Percentiles rank a stretch among this genome's conserved stretches.
Conservation (phyloP, 2,888 invertebrate genomes). For the Holacanthella duospinosa region DNA sequence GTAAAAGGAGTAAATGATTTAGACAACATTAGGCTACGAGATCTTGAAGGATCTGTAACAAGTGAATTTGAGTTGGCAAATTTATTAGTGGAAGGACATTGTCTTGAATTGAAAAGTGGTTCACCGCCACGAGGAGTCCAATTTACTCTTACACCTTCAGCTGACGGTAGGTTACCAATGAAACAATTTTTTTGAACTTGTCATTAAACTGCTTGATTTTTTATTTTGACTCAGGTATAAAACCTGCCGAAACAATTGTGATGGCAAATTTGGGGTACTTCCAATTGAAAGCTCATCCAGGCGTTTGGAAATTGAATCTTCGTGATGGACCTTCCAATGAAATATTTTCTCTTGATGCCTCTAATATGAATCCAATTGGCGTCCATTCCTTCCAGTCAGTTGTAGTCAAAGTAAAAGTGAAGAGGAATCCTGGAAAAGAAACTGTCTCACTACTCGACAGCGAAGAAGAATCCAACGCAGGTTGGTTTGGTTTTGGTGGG, state of each 20-base stretch:
- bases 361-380: conserved; percentile 47
- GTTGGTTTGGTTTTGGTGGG: conserved; percentile 37
- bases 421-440: conserved; percentile 80
- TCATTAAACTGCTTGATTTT: conserved; percentile 7
- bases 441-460: conserved; percentile 77
- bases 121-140: conserved; percentile 96
- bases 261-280: conserved; percentile 99
- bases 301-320: conserved; percentile 81
- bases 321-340: conserved; percentile 88
- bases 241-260: conserved; percentile 33
- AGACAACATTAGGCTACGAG: conserved; percentile 90
- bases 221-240: conserved; percentile 4
- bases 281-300: conserved; percentile 94
- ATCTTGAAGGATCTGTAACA: conserved; percentile 55
- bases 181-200: not conserved
- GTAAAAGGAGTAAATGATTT: conserved; percentile 87
- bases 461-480: conserved; percentile 44
- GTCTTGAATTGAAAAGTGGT: conserved; percentile 76
- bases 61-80: conserved; percentile 95
- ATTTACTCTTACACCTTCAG: conserved; percentile 75
- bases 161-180: conserved; percentile 20
- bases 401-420: conserved; percentile 80
- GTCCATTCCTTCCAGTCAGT: conserved; percentile 76
- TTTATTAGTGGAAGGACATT: conserved; percentile 88
- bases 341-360: conserved; percentile 78